Base-by-base conservation (phyloP, 1,140 invertebrate genomes). In the Sitodiplosis mosellana region DNA sequence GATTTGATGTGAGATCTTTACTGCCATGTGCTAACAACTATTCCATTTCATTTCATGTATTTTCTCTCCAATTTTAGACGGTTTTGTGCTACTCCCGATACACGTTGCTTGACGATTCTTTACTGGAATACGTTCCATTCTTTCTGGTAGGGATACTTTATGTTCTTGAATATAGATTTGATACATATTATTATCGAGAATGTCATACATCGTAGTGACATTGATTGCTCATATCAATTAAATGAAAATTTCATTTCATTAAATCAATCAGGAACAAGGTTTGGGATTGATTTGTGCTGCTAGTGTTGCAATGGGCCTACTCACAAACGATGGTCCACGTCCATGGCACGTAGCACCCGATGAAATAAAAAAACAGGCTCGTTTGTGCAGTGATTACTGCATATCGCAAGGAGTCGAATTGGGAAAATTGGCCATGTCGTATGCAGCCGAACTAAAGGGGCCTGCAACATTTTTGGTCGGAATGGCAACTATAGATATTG, bases 261-360 rank as follows among this genome's bases (percentile, higher is more conserved):
- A n/a, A n/a, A n/a, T n/a, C n/a, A n/a, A 5, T 27, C 10, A 27
- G 27, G 27, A 27, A 27, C 27, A 27, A 27, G 27, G 10, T 27
- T 27, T 27, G 27, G 27, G 27, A 10, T 3, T 94, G 15, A 78
- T 94, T 19, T 87, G 85, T 66, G 88, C 87, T 2, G 76, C 86
- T 0, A 70, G 77, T 2, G 76, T 83, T 17, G 78, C 74, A 2
- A 81, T 92, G 83, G 85, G 88, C 10, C 67, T 94, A 12, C 67
- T 93, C 17, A 81, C 83, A 10, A 81, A 78, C 62, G 57, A 59
- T 34, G 85, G 83, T 0, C 80, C 87, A 1, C 81, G 76, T 48
- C 50, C 56, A 1, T 95, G 90, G 90, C 90, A 95, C 69, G 84
- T 85, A 17, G 86, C 83, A 2, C 61, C 60, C 8, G 63, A 77